These are phyloP conservation scores for Ctenodactylus gundi DNA, from an alignment of 2,113 vertebrate genomes.

Conservation along the genomic window DNA sequence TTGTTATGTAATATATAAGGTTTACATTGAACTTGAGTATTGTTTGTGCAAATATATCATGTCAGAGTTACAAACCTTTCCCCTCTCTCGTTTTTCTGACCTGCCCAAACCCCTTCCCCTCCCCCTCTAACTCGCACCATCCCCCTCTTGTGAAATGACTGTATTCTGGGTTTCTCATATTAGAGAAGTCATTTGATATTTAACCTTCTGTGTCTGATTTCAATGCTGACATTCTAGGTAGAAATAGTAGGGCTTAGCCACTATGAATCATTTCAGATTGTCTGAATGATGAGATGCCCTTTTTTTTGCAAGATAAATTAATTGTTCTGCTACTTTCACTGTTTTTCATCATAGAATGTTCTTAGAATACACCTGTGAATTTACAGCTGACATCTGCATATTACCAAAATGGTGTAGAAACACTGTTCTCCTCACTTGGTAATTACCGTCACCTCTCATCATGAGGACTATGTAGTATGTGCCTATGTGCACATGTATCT, in stretches of 20 bases:
- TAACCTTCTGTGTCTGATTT: no score
- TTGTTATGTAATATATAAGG: no score
- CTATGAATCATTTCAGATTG: not conserved
- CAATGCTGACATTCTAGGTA: not conserved
- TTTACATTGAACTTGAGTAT: no score
- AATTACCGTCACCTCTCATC: not conserved
- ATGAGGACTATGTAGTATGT: not conserved
- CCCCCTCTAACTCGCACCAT: no score
- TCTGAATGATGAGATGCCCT: not conserved
- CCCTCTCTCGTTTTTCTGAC: no score
- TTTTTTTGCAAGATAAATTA: not conserved
- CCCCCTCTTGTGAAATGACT: no score
- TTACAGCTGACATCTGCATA: constrained; percentile 38
- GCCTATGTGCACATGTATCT: not conserved
- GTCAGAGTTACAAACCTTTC: no score
- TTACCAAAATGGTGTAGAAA: not conserved
- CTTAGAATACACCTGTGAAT: not conserved
- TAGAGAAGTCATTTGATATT: no score
- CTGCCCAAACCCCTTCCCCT: no score
- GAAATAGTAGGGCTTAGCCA: constrained; percentile 14
- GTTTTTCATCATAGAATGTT: not conserved
- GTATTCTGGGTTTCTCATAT: no score
- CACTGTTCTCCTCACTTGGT: not conserved
- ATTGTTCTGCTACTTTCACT: constrained; percentile 21
- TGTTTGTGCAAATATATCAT: no score